These are phyloP conservation scores for Odiellus spinosus DNA, from an alignment of 2,888 invertebrate species.

Conservation along the genomic window DNA sequence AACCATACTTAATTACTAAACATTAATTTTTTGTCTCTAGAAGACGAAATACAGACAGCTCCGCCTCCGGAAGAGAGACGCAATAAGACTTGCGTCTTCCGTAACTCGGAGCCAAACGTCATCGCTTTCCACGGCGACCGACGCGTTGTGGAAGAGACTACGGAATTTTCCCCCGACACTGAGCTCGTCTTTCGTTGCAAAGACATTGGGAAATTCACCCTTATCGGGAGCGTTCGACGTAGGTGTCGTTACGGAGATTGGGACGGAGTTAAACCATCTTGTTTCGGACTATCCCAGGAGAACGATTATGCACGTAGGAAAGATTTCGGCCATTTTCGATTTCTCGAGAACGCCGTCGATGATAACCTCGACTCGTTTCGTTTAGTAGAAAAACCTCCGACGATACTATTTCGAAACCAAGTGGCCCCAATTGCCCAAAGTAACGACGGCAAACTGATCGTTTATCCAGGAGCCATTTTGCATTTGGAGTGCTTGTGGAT, in stretches of 20 bases:
- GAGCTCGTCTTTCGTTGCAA: slow-evolving; percentile 51
- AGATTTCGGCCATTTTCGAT: not conserved
- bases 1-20: too few relatives aligned
- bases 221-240: slow-evolving; percentile 55
- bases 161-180: slow-evolving; percentile 60
- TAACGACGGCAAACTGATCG: slow-evolving; percentile 65
- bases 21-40: not conserved
- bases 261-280: slow-evolving; percentile 60
- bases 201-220: slow-evolving; percentile 70
- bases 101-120: slow-evolving; percentile 60
- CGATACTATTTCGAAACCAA: slow-evolving; percentile 63
- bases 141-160: slow-evolving; percentile 53
- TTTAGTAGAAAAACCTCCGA: slow-evolving; percentile 67
- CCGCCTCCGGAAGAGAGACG: slow-evolving; percentile 10
- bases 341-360: not conserved
- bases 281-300: slow-evolving; percentile 66
- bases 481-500: slow-evolving; percentile 84
- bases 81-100: slow-evolving; percentile 57
- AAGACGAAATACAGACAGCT: slow-evolving; percentile 8
- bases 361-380: slow-evolving; percentile 4
- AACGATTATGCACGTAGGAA: slow-evolving; percentile 66
- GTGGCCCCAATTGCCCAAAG: slow-evolving; percentile 71
- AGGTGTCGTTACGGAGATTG: slow-evolving; percentile 61
- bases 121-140: slow-evolving; percentile 65
- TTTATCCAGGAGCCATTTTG: slow-evolving; percentile 66